A percentile compares a stretch with the other conserved stretches of the same genome.
phyloP scores from a whole-genome alignment of 2,888 invertebrate species.

The Crematogaster levior region DNA sequence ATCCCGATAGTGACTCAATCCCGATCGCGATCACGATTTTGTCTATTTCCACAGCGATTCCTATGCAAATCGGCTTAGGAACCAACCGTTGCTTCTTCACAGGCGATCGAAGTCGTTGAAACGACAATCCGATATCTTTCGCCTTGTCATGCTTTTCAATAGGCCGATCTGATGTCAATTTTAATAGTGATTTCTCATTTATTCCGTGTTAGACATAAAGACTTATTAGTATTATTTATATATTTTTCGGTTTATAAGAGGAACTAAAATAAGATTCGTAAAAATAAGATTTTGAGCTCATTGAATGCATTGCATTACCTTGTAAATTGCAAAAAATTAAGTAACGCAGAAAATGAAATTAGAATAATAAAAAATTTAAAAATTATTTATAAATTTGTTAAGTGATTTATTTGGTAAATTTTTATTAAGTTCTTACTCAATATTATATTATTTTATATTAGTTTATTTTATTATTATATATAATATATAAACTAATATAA shows the following conservation, averaged over 20 bases:
- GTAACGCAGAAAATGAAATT: not conserved
- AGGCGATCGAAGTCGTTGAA: constrained; percentile 46
- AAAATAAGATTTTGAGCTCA: not conserved
- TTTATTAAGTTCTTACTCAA: not conserved
- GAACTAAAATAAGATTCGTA: not conserved
- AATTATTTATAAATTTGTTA: not conserved
- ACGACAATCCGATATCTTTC: constrained; percentile 47
- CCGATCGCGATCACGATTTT: constrained; percentile 56
- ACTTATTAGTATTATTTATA: not conserved
- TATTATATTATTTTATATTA: too few species aligned
- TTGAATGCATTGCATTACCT: not conserved
- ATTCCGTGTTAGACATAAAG: not conserved
- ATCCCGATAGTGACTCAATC: constrained; percentile 52
- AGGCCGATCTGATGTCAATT: not conserved
- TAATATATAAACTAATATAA: too few species aligned
- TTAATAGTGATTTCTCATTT: not conserved
- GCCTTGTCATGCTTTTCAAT: constrained; percentile 4
- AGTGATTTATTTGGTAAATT: not conserved
- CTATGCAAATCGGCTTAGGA: constrained; percentile 70
- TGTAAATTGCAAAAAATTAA: not conserved
- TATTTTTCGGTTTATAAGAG: not conserved
- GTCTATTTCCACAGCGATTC: constrained; percentile 67
- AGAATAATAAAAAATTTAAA: not conserved
- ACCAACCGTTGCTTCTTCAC: constrained; percentile 43
- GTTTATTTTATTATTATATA: too few species aligned